Base-by-base conservation (phyloP, 2,888 invertebrate genomes). In the Xestia c-nigrum region DNA sequence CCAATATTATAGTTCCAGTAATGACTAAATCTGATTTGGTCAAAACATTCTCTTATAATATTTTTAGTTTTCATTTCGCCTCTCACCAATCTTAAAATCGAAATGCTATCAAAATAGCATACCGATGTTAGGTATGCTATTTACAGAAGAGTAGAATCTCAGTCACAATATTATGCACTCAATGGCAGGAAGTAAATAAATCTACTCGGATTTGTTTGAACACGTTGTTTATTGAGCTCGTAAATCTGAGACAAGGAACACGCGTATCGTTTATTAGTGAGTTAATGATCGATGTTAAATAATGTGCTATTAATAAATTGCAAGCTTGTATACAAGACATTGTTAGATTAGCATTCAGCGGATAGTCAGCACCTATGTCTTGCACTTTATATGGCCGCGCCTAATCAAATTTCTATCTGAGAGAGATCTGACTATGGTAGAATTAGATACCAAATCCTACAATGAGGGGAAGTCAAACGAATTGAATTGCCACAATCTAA, bases 191-290 rank as follows among this genome's bases (percentile, higher is more conserved):
- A 74, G 43, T 73, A 38, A 64, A 86, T 72, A 72, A 83, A 84
- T 59, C 52, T 63, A 84, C 75, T 75, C 55, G 19, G 9, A 75
- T 68, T 31, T 65, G 40, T 75, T 66, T 43, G 38, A 47, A 43
- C 63, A 69, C 61, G 61, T 77, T 73, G 65, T 86, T 80, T 66
- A 80, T 75, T 66, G 55, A 21, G n/a, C 46, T 71, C 68, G 67
- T 84, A 84, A 84, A 77, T 46, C 52, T 57, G 68, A 70, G 67
- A 66, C 78, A 46, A 31, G 40, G 24, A 72, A 76, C 74, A 63
- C 24, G 50, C 64, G 69, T 47, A 59, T 64, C 31, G 38, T 74
- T 66, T 74, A 72, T 78, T 64, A 55, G 64, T 7, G 43, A 70
- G 59, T 38, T 47, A 61, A 76, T 64, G 59, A 66, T 47, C n/a